Base-by-base conservation (phyloP, 2,888 invertebrate genomes). In the Polymixis flavicincta region DNA sequence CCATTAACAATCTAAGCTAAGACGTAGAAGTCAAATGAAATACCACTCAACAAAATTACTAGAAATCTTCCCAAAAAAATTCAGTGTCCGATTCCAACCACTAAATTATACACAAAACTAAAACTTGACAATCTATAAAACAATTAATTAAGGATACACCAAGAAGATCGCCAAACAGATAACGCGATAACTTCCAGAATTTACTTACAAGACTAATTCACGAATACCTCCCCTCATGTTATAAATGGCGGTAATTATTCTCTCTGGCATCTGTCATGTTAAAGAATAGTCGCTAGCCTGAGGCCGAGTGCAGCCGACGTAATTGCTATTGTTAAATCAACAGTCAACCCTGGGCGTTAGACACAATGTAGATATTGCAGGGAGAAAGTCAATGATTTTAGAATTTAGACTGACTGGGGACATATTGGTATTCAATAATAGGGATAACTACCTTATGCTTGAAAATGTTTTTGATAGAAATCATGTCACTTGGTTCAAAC, bases 171-270 rank as follows among this genome's bases (percentile, higher is more conserved):
- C 65, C 57, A 77, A 19, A 52, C 54, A 69, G 82, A 84, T 68
- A 73, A 37, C 37, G n/a, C 17, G 60, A 61, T 54, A 54, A 71
- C 63, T 63, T 52, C 67, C 60, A 76, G 67, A 83, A 74, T 79
- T 74, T 70, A 64, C 82, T 68, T 57, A 73, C 79, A 78, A 78
- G 77, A 65, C 85, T 80, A 78, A 78, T 80, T 88, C 90, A 91
- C 89, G 89, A 90, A 92, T 91, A 90, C 89, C 89, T 90, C 90
- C 92, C 92, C 92, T 92, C 89, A 79, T 89, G 87, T 94, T 93
- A 95, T 92, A 95, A 95, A 95, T 95, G 93, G 89, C 89, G 84
- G 92, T 93, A 95, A 96, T 96, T 95, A 95, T 94, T 96, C 94
- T 92, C 90, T 89, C 93, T 92, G 94, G 92, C 94, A 92, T 94